phyloP scores from a whole-genome alignment of 2,797 vertebrate genomes.

The Balearica regulorum region DNA sequence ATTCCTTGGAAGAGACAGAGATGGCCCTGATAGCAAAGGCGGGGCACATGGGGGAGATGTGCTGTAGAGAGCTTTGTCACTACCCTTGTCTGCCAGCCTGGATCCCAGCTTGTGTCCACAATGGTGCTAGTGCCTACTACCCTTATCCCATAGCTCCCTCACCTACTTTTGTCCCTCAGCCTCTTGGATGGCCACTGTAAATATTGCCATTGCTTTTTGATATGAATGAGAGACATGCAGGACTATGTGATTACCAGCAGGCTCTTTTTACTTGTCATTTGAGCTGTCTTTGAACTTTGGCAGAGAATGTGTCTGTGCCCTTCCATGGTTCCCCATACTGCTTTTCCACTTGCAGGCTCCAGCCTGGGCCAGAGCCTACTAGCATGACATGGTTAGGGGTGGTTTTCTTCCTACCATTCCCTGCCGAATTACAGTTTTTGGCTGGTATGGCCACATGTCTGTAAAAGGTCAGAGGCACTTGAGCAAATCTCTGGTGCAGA shows the following conservation, averaged over 20 bases:
- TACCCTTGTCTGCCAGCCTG: not conserved
- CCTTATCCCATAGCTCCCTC: not conserved
- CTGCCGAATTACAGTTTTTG: not conserved
- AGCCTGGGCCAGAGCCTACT: not conserved
- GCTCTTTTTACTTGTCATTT: not conserved
- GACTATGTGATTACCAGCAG: not conserved
- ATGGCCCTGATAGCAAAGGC: not conserved
- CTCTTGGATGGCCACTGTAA: not conserved
- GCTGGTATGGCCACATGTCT: not conserved
- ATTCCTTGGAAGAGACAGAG: not conserved
- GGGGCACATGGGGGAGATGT: not conserved
- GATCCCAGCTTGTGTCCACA: not conserved
- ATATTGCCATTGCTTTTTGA: not conserved
- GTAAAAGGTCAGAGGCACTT: not conserved
- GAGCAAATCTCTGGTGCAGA: not conserved
- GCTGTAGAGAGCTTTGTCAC: not conserved
- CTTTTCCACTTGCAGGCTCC: not conserved
- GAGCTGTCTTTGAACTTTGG: not conserved
- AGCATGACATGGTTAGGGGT: not conserved
- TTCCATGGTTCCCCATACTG: not conserved
- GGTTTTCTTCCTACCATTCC: not conserved
- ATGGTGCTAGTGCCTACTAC: not conserved
- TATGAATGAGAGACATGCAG: not conserved
- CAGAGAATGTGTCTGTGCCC: not conserved
- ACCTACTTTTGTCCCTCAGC: not conserved